These are phyloP conservation scores for Drosophila asahinai DNA, from an alignment of 1,140 invertebrate species.

Conservation along the genomic window DNA sequence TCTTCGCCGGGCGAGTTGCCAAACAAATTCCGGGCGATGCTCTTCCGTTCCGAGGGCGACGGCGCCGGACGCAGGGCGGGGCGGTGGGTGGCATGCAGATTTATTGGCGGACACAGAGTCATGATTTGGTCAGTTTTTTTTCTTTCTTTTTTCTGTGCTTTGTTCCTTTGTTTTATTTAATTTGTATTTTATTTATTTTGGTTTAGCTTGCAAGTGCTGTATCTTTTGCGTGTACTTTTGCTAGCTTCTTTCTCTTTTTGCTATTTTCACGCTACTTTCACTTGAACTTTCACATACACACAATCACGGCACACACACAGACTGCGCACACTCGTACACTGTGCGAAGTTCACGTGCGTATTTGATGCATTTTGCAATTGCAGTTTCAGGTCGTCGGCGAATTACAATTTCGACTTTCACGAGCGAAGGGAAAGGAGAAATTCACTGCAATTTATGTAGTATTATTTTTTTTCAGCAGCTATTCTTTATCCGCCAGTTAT, in stretches of 20 bases:
- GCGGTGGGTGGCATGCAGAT: background rate
- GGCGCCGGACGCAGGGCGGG: slow-evolving; percentile 5
- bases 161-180: slow-evolving; percentile 17
- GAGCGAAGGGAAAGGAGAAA: slow-evolving; percentile 1
- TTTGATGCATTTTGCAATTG: slow-evolving; percentile 59
- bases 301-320: slow-evolving; percentile 24
- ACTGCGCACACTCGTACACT: slow-evolving; percentile 28
- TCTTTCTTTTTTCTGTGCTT: slow-evolving; percentile 9
- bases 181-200: slow-evolving; percentile 2
- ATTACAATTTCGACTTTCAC: slow-evolving; percentile 20
- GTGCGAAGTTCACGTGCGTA: slow-evolving; percentile 57
- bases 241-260: slow-evolving; percentile 22
- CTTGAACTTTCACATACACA: slow-evolving; percentile 53
- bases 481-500: background rate
- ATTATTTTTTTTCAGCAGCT: background rate
- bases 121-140: slow-evolving; percentile 1
- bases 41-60: slow-evolving; percentile 1
- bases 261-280: slow-evolving; percentile 58
- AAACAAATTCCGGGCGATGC: slow-evolving; percentile 47
- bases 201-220: slow-evolving; percentile 17
- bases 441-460: background rate
- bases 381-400: slow-evolving; percentile 23
- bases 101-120: slow-evolving; percentile 14
- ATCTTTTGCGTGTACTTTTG: background rate
- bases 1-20: slow-evolving; percentile 1